These are phyloP conservation scores for Musca domestica DNA, from an alignment of 1,140 invertebrate genomes.

Conservation along the genomic window DNA sequence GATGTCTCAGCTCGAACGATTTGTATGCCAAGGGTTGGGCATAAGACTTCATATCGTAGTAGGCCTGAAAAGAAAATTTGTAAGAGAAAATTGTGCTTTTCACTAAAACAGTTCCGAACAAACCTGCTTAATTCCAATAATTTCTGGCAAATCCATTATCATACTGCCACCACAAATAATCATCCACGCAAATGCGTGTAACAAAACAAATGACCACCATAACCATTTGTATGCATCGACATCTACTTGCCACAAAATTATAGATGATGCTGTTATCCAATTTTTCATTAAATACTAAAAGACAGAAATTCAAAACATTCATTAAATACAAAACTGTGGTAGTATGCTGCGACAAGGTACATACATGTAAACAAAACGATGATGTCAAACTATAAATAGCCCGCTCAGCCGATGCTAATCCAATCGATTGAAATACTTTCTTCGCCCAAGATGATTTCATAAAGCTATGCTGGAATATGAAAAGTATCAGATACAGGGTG, in stretches of 20 bases:
- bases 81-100: neutral
- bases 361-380: conserved; percentile 51
- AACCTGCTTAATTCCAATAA: conserved; percentile 62
- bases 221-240: conserved; percentile 47
- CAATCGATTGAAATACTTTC: conserved; percentile 47
- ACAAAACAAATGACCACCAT: conserved; percentile 55
- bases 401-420: conserved; percentile 54
- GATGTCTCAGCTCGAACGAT: conserved; percentile 38
- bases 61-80: conserved; percentile 27
- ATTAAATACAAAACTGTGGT: conserved; percentile 4
- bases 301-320: conserved; percentile 38
- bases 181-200: conserved; percentile 60
- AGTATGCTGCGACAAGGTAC: conserved; percentile 21
- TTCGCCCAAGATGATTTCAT: conserved; percentile 56
- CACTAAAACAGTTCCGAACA: neutral
- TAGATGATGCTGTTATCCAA: conserved; percentile 54
- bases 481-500: conserved; percentile 54
- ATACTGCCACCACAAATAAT: conserved; percentile 63
- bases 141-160: conserved; percentile 63
- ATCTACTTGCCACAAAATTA: conserved; percentile 57
- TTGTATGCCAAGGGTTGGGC: conserved; percentile 39
- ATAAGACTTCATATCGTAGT: conserved; percentile 42
- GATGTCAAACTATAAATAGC: conserved; percentile 57
- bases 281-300: conserved; percentile 52
- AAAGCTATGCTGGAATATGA: conserved; percentile 58